A percentile compares a stretch with the other conserved stretches of the same genome.
Conservation (phyloP, 2,113 vertebrate genomes). For the Vidua macroura region DNA sequence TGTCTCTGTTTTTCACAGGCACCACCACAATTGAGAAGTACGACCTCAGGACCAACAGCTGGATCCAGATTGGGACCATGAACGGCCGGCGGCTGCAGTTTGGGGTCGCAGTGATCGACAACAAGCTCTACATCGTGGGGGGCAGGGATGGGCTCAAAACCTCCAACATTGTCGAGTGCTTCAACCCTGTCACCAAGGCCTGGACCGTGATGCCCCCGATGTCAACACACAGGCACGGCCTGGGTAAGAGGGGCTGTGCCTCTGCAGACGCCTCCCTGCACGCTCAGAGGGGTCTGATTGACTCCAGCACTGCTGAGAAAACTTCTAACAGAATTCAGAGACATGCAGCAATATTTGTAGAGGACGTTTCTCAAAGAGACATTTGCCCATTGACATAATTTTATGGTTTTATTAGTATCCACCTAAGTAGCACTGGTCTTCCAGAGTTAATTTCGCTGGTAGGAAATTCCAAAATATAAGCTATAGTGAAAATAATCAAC, state of each 20-base stretch:
- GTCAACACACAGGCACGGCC: slow-evolving; percentile 95
- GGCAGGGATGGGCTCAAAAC: slow-evolving; percentile 96
- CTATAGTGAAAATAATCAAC: background rate
- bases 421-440: background rate
- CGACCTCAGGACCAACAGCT: slow-evolving; percentile 91
- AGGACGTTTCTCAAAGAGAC: background rate
- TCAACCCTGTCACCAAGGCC: slow-evolving; percentile 87
- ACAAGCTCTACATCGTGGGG: slow-evolving; percentile 93
- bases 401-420: background rate
- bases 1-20: slow-evolving; percentile 64
- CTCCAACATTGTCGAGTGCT: slow-evolving; percentile 94
- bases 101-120: slow-evolving; percentile 94
- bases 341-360: fast-evolving
- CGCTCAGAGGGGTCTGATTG: no score
- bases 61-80: slow-evolving; percentile 91
- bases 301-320: background rate
- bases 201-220: slow-evolving; percentile 97
- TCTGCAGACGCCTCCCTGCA: background rate
- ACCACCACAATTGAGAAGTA: slow-evolving; percentile 96
- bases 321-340: background rate
- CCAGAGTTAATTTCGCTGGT: background rate
- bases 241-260: slow-evolving; percentile 75
- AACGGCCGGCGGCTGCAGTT: slow-evolving; percentile 91
- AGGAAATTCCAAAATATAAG: background rate
- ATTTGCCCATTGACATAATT: background rate